Conservation (phyloP, 1,140 invertebrate genomes). For the Philotrypesis tridentata region DNA sequence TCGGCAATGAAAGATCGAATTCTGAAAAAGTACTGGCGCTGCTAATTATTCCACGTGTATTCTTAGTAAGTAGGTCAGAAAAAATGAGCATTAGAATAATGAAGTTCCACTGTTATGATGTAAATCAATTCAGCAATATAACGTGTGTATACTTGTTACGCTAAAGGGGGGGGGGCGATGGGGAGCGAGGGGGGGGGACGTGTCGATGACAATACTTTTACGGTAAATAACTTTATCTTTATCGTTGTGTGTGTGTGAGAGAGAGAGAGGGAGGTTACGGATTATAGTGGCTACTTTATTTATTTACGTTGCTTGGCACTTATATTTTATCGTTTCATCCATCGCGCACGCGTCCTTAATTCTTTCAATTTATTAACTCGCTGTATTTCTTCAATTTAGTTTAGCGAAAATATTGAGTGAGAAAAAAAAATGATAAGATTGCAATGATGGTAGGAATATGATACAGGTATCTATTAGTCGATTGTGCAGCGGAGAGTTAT, state of each 20-base stretch:
- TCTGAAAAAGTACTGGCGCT: slow-evolving; percentile 1
- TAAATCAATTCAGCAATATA: slow-evolving; percentile 41
- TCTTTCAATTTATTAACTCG: background rate
- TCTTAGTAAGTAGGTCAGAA: slow-evolving; percentile 47
- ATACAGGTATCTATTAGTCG: too few relatives aligned
- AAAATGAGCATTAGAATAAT: slow-evolving; percentile 40
- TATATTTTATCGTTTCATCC: too few relatives aligned
- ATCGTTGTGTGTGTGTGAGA: too few relatives aligned
- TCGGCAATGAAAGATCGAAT: slow-evolving; percentile 9
- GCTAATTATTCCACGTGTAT: slow-evolving; percentile 26
- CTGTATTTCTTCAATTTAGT: background rate
- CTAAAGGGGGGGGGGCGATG: too few relatives aligned
- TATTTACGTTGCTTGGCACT: too few relatives aligned
- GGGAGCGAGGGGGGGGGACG: background rate
- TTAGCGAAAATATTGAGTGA: background rate
- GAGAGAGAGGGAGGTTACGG: background rate
- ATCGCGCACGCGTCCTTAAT: background rate
- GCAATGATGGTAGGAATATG: too few relatives aligned
- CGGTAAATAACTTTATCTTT: background rate
- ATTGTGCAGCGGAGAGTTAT: too few relatives aligned
- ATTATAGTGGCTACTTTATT: background rate
- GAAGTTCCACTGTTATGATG: slow-evolving; percentile 38
- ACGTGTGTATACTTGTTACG: too few relatives aligned
- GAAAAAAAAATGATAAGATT: too few relatives aligned
- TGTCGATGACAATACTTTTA: slow-evolving; percentile 11